These are phyloP conservation scores for Bucco capensis DNA, from an alignment of 2,113 vertebrate genomes.

Conservation along the genomic window DNA sequence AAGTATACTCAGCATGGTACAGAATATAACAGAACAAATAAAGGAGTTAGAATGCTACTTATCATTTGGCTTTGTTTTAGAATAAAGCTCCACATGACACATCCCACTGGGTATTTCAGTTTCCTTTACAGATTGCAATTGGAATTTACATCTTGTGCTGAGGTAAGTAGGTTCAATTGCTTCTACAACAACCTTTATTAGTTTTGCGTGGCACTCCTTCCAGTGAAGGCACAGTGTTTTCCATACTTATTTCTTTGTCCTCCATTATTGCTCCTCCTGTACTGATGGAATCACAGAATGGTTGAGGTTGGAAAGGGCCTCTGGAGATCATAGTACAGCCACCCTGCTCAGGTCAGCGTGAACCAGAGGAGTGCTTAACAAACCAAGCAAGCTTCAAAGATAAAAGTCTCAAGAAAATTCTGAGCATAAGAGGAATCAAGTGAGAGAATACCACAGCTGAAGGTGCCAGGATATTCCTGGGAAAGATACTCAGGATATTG, in stretches of 20 bases:
- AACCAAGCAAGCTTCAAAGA: not conserved
- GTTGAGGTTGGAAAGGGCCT: not conserved
- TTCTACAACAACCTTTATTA: not conserved
- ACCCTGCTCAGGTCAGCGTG: not conserved
- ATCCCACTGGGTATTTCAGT: not conserved
- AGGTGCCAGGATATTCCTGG: not conserved
- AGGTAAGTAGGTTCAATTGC: not conserved
- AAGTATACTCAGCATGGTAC: not conserved
- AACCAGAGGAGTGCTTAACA: not conserved
- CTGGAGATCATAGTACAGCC: not conserved
- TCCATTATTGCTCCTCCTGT: not conserved
- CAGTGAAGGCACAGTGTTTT: not conserved
- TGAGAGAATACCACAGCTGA: not conserved
- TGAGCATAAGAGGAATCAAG: not conserved
- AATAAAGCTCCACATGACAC: not conserved
- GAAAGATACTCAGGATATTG: not conserved
- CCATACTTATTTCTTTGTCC: not conserved
- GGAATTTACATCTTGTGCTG: not conserved
- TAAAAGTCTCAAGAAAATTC: not conserved
- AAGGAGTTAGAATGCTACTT: not conserved
- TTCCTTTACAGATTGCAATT: not conserved
- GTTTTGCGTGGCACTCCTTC: not conserved
- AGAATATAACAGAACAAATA: not conserved
- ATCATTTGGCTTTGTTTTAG: not conserved
- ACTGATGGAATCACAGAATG: not conserved